phyloP scores from a whole-genome alignment of 2,888 invertebrate species.

The Platycnemis pennipes region DNA sequence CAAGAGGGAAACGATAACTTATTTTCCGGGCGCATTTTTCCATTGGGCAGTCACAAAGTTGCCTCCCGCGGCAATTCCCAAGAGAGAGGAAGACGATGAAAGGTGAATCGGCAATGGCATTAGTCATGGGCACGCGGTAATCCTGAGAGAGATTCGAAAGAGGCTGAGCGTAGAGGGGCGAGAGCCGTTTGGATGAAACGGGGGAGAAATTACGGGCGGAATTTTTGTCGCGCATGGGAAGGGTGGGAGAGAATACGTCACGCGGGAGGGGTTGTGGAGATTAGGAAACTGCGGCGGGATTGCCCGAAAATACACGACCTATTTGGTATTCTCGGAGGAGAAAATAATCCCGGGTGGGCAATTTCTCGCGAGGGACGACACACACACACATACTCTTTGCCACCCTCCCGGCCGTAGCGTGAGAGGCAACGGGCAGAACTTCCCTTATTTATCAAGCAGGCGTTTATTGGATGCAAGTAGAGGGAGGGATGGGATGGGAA shows the following conservation, averaged over 20 bases:
- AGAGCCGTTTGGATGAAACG: background rate
- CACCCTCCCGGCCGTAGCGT: background rate
- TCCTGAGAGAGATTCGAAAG: background rate
- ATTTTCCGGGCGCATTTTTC: too few relatives aligned
- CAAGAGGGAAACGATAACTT: too few relatives aligned
- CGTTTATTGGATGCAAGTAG: too few relatives aligned
- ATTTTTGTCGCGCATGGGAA: too few relatives aligned
- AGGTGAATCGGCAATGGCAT: background rate
- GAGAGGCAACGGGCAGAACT: background rate
- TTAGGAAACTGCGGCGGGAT: background rate
- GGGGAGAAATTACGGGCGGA: background rate
- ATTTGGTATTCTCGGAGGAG: constrained; percentile 25
- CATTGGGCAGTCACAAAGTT: too few relatives aligned
- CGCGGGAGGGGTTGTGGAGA: background rate
- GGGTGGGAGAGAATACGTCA: background rate
- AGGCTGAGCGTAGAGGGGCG: background rate
- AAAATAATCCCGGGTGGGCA: constrained; percentile 4
- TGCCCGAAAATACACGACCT: background rate
- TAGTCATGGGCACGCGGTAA: background rate
- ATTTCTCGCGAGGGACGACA: background rate
- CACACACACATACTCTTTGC: constrained; percentile 12
- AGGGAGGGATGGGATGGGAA: background rate
- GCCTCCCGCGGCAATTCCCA: too few relatives aligned
- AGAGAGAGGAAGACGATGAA: too few relatives aligned
- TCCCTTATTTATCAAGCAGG: constrained; percentile 31